Base-by-base conservation (phyloP, 2,113 vertebrate genomes). In the Camelus dromedarius region DNA sequence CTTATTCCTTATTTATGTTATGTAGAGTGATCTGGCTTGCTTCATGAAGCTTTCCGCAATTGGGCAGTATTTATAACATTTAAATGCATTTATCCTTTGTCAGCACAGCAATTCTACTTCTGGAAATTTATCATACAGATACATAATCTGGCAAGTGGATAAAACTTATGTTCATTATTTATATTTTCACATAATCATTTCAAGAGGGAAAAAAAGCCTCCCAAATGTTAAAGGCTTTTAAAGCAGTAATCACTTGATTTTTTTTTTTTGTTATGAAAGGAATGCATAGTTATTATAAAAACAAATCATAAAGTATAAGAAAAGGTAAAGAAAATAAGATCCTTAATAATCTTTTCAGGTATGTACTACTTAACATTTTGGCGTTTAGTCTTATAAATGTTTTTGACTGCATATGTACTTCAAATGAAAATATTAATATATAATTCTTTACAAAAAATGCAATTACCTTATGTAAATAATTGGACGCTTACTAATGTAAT, bases 131-230 rank as follows among this genome's bases (percentile, higher is more conserved):
- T 83, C 5, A 4, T 92, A 56, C 18, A 79, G 38, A 64, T 80
- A 46, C 5, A 42, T 90, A 92, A 28, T 85, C 20, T 67, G 48
- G 24, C 35, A 89, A 10, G 48, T 79, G 46, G 67, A 56, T 69
- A 80, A 82, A 76, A 50, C 42, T 54, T 81, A 42, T 8, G 7
- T 94, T 94, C 13, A 42, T 72, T 89, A 62, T 42, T 75, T 56
- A 14, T 81, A 35, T 75, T 96, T n/a, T 88, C 60, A 96, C 13
- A 66, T 77, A 83, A 88, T 88, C 46, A 76, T n/a, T 94, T 80
- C 20, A 38, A 77, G 60, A 52, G n/a, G 7, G 16, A 28, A 26
- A 2, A 28, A 75, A 64, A 22, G 16, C 52, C 46, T 64, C 69
- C 46, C n/a, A 70, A 5, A 26, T 77, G 22, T 69, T 94, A 84